phyloP scores from a whole-genome alignment of 2,797 vertebrate species.

The Manis javanica region DNA sequence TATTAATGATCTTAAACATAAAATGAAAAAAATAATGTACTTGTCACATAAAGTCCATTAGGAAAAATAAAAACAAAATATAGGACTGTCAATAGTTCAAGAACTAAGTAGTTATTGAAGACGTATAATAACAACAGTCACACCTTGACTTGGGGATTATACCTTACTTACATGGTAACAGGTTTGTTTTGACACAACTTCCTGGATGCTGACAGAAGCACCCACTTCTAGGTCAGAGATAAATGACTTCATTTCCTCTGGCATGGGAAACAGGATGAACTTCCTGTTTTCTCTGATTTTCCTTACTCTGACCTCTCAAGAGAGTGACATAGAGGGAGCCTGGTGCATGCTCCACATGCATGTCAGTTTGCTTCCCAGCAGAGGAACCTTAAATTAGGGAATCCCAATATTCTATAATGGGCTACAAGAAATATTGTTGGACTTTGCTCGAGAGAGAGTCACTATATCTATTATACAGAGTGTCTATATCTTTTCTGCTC shows the following conservation, averaged over 20 bases:
- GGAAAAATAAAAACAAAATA: background rate
- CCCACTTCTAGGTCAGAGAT: background rate
- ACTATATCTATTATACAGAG: background rate
- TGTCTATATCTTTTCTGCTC: background rate
- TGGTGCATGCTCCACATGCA: too few relatives aligned
- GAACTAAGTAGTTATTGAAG: background rate
- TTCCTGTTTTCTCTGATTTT: background rate
- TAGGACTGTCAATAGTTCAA: background rate
- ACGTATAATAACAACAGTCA: background rate
- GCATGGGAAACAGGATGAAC: background rate
- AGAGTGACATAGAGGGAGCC: background rate
- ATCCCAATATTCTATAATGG: background rate
- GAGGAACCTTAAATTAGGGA: background rate
- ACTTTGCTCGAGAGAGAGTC: background rate
- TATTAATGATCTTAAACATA: background rate
- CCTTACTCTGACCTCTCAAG: background rate
- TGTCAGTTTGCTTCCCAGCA: background rate
- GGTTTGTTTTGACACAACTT: background rate
- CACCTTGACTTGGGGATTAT: background rate
- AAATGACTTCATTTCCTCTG: background rate
- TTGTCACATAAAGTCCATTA: background rate
- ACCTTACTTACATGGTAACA: background rate
- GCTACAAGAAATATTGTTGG: background rate
- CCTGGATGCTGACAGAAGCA: background rate
- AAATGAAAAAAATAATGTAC: background rate